These are phyloP conservation scores for Camponotus floridanus DNA, from an alignment of 1,140 invertebrate genomes.

Conservation along the genomic window DNA sequence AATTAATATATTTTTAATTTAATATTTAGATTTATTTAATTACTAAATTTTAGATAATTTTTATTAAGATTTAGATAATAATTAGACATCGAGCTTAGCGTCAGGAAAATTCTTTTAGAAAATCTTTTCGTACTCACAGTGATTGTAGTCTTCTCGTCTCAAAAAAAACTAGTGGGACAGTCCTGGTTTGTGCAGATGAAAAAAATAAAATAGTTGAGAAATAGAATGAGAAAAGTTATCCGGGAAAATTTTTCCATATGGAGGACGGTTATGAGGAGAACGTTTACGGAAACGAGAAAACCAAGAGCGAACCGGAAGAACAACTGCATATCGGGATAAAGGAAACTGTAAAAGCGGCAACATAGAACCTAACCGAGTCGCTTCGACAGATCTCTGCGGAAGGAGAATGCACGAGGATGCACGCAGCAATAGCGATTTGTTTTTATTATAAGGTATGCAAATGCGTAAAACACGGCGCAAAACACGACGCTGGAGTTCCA, in stretches of 20 bases:
- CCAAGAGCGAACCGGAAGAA: slow-evolving; percentile 21
- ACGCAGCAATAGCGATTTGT: slow-evolving; percentile 50
- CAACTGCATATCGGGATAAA: slow-evolving; percentile 25
- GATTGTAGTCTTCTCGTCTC: neutral
- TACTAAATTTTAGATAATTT: too few species aligned
- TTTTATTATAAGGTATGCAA: slow-evolving; percentile 70
- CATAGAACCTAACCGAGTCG: slow-evolving; percentile 57
- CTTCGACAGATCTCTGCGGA: slow-evolving; percentile 50
- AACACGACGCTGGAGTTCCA: slow-evolving; percentile 41
- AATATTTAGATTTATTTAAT: too few species aligned
- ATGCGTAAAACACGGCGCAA: slow-evolving; percentile 20
- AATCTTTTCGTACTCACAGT: neutral
- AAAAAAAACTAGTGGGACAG: neutral
- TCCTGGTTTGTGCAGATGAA: neutral
- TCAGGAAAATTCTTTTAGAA: neutral
- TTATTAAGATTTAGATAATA: too few species aligned
- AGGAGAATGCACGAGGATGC: slow-evolving; percentile 53
- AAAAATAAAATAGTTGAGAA: slow-evolving; percentile 11
- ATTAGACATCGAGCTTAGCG: neutral
- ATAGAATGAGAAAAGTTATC: neutral
- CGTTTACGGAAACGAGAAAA: slow-evolving; percentile 5
- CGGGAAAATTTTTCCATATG: slow-evolving; percentile 47
- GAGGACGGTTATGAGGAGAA: slow-evolving; percentile 23
- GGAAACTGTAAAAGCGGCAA: slow-evolving; percentile 46
- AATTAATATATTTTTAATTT: neutral